Evolutionary conservation across 2,797 vertebrate genomes (phyloP).

Genomic region (Apodemus agrarius): DNA sequence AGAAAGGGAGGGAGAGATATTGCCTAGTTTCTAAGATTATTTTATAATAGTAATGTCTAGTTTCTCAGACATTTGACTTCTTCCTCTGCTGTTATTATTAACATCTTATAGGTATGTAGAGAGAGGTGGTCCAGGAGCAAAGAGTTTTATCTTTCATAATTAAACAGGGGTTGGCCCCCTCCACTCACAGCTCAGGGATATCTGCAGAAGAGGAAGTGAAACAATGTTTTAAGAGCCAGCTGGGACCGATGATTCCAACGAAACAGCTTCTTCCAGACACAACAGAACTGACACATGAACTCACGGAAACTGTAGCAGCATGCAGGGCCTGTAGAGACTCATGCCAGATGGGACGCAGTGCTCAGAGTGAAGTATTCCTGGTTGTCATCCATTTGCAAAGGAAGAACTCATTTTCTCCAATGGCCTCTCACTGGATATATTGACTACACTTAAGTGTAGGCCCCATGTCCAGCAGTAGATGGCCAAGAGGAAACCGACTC

Average conservation of each 20-base stretch:
- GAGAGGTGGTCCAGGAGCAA: background rate
- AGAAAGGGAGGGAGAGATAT: too few species aligned
- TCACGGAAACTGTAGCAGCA: too few species aligned
- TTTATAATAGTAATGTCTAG: background rate
- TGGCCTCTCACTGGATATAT: background rate
- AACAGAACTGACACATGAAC: background rate
- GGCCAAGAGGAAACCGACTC: background rate
- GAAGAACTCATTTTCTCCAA: too few species aligned
- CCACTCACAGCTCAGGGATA: background rate
- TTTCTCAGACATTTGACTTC: background rate
- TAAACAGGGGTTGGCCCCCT: background rate
- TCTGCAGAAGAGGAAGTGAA: background rate
- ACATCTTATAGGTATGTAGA: background rate
- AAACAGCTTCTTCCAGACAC: background rate
- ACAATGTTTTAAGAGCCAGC: background rate
- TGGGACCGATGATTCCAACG: background rate
- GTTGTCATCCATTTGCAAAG: background rate
- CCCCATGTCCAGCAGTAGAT: background rate
- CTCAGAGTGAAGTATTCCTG: background rate
- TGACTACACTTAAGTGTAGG: background rate
- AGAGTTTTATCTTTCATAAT: background rate
- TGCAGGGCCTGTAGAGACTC: background rate
- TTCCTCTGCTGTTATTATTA: constrained; percentile 7
- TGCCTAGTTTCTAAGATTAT: background rate
- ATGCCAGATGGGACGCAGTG: too few species aligned